Evolutionary conservation across 1,140 invertebrate genomes (phyloP).

Genomic region (Archivesica marissinica): DNA sequence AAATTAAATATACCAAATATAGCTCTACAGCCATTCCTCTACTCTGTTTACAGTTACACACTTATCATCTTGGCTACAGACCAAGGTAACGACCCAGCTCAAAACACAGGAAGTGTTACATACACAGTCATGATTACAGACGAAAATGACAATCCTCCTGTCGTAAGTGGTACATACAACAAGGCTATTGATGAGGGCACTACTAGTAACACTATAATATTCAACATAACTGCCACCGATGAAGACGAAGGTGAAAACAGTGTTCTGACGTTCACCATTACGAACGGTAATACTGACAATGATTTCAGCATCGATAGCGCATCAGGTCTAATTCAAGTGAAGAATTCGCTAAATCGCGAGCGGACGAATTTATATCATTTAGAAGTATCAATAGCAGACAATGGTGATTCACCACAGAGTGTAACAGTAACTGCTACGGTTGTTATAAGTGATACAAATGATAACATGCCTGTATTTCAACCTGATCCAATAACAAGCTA

Average conservation of each 20-base stretch:
- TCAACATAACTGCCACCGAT: constrained; percentile 70
- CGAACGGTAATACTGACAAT: constrained; percentile 65
- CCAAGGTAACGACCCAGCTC: constrained; percentile 38
- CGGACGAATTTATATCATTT: constrained; percentile 60
- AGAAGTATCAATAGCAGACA: constrained; percentile 65
- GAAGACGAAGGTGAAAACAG: constrained; percentile 70
- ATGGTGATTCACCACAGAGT: constrained; percentile 56
- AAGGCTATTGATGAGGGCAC: constrained; percentile 69
- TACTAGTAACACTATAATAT: constrained; percentile 66
- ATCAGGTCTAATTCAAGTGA: constrained; percentile 70
- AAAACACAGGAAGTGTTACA: constrained; percentile 69
- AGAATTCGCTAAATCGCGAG: constrained; percentile 69
- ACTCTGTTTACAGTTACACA: constrained; percentile 65
- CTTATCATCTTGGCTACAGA: constrained; percentile 67
- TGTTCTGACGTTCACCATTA: constrained; percentile 67
- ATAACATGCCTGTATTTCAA: constrained; percentile 69
- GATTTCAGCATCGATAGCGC: constrained; percentile 68
- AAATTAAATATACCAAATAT: no score
- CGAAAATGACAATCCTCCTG: constrained; percentile 71
- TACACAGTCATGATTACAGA: constrained; percentile 72
- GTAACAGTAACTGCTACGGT: constrained; percentile 62
- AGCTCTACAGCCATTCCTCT: no score
- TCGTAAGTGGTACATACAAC: constrained; percentile 68
- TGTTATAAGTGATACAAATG: constrained; percentile 72
- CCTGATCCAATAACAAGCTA: constrained; percentile 47